phyloP scores from a whole-genome alignment of 2,797 vertebrate species.

The Rhabdophis nuchalis region DNA sequence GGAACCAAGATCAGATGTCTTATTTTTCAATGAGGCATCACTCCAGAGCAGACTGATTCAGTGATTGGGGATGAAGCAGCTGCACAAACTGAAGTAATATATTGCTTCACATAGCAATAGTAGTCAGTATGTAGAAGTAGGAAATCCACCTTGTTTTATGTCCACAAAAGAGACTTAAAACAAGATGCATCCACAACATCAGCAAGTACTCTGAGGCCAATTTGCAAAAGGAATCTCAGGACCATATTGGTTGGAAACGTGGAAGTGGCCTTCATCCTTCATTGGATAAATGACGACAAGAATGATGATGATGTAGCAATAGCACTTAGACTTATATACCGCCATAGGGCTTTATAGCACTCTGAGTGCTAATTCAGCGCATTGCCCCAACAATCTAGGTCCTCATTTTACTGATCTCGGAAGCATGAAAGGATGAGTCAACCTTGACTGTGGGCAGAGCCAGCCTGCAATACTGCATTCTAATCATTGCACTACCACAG shows the following conservation, averaged over 20 bases:
- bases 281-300: background rate
- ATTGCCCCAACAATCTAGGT: background rate
- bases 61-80: background rate
- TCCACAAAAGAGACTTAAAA: background rate
- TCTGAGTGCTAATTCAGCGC: background rate
- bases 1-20: background rate
- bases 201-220: background rate
- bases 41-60: background rate
- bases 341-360: background rate
- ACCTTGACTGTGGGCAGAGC: background rate
- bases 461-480: background rate
- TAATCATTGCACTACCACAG: background rate
- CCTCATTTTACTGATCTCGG: background rate
- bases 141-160: background rate
- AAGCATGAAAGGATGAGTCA: background rate
- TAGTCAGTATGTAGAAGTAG: background rate
- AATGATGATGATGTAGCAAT: background rate
- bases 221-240: background rate
- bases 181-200: background rate
- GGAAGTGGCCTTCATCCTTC: background rate
- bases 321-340: background rate
- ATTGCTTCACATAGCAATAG: background rate
- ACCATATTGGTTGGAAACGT: background rate
- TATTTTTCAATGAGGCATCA: background rate
- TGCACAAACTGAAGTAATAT: background rate